Evolutionary conservation across 1,140 invertebrate species (phyloP).

Genomic region (Stenopsyche tienmushanensis): DNA sequence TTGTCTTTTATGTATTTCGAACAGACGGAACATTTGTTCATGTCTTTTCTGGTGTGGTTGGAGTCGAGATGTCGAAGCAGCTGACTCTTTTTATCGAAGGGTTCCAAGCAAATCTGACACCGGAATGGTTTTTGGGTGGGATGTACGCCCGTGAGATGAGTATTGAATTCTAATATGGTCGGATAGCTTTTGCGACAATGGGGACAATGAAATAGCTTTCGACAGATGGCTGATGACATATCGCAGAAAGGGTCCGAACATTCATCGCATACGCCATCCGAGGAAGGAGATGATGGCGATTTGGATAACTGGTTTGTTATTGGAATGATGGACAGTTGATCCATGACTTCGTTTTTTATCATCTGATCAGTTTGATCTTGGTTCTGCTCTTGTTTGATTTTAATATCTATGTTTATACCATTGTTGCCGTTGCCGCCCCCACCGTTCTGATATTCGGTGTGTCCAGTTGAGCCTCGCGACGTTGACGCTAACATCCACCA

Average conservation of each 20-base stretch:
- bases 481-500: constrained; percentile 58
- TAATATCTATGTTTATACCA: constrained; percentile 45
- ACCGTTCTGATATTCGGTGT: constrained; percentile 49
- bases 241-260: constrained; percentile 57
- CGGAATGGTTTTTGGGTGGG: constrained; percentile 56
- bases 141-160: constrained; percentile 55
- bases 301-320: constrained; percentile 32
- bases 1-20: constrained; percentile 59
- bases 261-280: constrained; percentile 54
- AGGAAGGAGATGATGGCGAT: constrained; percentile 48
- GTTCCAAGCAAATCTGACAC: constrained; percentile 56
- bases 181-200: constrained; percentile 57
- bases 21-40: constrained; percentile 57
- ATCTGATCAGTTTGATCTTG: constrained; percentile 34
- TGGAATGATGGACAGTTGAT: constrained; percentile 38
- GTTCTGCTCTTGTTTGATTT: constrained; percentile 54
- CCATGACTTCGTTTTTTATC: constrained; percentile 39
- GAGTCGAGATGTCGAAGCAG: constrained; percentile 54
- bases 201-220: constrained; percentile 55
- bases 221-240: constrained; percentile 50
- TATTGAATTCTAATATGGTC: constrained; percentile 55
- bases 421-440: constrained; percentile 33
- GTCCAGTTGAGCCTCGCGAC: constrained; percentile 45
- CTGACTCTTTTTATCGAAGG: constrained; percentile 55
- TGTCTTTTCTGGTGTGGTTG: constrained; percentile 55